Evolutionary conservation across 1,140 invertebrate species (phyloP).

Genomic region (Drosophila lini): DNA sequence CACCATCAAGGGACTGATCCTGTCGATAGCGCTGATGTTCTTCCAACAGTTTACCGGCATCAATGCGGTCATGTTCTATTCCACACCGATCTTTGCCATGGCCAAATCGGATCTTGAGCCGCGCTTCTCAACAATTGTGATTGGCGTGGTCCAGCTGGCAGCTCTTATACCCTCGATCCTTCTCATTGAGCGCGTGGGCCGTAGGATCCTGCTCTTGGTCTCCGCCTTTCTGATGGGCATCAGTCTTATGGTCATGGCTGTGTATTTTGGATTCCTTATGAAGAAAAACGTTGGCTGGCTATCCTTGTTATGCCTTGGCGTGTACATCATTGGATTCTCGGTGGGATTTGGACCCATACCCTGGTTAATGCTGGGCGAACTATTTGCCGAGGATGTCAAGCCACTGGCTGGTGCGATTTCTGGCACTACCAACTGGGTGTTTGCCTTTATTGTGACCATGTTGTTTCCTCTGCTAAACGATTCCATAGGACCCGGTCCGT

Average conservation of each 20-base stretch:
- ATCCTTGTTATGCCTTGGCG: constrained; percentile 88
- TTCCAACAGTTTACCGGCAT: constrained; percentile 71
- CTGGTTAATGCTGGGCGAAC: constrained; percentile 90
- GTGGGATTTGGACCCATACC: constrained; percentile 93
- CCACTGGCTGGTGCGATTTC: constrained; percentile 90
- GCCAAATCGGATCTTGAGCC: constrained; percentile 15
- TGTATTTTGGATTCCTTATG: constrained; percentile 87
- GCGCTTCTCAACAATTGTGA: constrained; percentile 87
- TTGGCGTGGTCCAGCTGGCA: constrained; percentile 90
- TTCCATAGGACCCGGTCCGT: constrained; percentile 86
- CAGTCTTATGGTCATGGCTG: constrained; percentile 86
- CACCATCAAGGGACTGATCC: constrained; percentile 30
- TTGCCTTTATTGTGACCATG: constrained; percentile 93
- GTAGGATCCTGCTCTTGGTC: constrained; percentile 88
- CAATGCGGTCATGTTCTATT: constrained; percentile 71
- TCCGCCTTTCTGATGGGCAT: constrained; percentile 88
- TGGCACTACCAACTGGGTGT: constrained; percentile 90
- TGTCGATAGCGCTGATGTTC: constrained; percentile 59
- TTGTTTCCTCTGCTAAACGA: constrained; percentile 77
- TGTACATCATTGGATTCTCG: constrained; percentile 91
- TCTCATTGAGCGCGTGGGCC: constrained; percentile 88
- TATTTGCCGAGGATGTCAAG: constrained; percentile 90
- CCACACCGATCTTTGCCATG: constrained; percentile 50
- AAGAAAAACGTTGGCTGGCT: constrained; percentile 86
- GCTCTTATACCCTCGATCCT: constrained; percentile 87